A percentile compares a stretch with the other conserved stretches of the same genome.
These are phyloP conservation scores for Pachyseris speciosa DNA, from an alignment of 64 coral and sea anemone genomes.

Conservation along the genomic window DNA sequence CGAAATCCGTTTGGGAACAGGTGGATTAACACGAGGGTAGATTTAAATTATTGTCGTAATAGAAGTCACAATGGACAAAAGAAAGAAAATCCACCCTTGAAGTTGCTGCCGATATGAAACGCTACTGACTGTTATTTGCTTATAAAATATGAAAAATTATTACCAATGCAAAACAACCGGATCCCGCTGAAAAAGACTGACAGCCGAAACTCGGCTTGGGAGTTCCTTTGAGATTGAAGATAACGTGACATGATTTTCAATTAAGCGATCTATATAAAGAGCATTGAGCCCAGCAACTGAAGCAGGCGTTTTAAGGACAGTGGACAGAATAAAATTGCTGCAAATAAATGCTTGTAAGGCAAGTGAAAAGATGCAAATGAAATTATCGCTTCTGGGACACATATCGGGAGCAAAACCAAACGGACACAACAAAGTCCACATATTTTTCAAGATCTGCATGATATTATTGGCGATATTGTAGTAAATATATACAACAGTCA, in stretches of 20 bases:
- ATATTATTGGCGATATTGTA: not conserved
- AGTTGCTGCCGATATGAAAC: not conserved
- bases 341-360: not conserved
- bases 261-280: slow-evolving; percentile 13
- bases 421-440: slow-evolving; percentile 19
- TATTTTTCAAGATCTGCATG: not conserved
- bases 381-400: not conserved
- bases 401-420: not conserved
- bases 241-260: slow-evolving; percentile 47
- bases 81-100: not conserved
- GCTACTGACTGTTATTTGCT: not conserved
- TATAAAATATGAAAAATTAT: not conserved
- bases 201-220: not conserved
- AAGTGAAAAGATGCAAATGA: not conserved
- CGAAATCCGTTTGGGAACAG: slow-evolving; percentile 27
- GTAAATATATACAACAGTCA: slow-evolving; percentile 24
- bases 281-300: not conserved
- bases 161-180: not conserved
- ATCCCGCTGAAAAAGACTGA: not conserved
- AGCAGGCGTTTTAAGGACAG: not conserved
- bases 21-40: not conserved
- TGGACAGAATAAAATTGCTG: not conserved
- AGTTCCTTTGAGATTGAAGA: slow-evolving; percentile 19
- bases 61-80: not conserved
- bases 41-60: slow-evolving; percentile 7